Conservation (phyloP, 2,888 invertebrate genomes). For the Meta bourneti region DNA sequence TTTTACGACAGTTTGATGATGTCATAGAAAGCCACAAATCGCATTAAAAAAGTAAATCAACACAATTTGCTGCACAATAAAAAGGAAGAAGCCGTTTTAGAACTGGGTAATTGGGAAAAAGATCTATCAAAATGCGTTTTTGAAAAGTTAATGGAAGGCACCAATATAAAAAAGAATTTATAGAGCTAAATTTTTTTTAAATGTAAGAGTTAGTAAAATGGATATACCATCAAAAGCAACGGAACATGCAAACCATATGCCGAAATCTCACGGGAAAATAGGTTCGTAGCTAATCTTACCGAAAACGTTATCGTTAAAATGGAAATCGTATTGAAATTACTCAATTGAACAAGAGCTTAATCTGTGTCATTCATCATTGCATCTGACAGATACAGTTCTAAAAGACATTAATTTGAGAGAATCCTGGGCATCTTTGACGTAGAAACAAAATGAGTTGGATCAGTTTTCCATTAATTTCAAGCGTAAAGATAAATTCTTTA, state of each 20-base stretch:
- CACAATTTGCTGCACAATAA: not conserved
- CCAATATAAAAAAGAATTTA: not conserved
- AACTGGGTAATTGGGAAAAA: not conserved
- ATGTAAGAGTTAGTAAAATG: not conserved
- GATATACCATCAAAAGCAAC: not conserved
- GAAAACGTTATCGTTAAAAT: slow-evolving; percentile 36
- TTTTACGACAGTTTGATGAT: too few species aligned
- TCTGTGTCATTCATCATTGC: slow-evolving; percentile 39
- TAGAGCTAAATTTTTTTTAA: not conserved
- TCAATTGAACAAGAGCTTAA: slow-evolving; percentile 28
- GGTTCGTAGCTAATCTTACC: slow-evolving; percentile 14
- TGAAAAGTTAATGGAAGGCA: slow-evolving; percentile 8
- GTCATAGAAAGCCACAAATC: not conserved
- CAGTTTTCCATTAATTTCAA: slow-evolving; percentile 50
- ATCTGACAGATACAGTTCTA: slow-evolving; percentile 27
- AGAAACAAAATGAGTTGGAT: slow-evolving; percentile 23
- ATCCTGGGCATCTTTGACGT: not conserved
- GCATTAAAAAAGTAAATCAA: not conserved
- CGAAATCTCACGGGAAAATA: slow-evolving; percentile 21
- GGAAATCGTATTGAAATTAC: slow-evolving; percentile 54
- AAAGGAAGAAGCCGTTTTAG: not conserved
- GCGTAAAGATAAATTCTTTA: not conserved
- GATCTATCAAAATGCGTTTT: not conserved
- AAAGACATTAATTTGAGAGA: slow-evolving; percentile 48
- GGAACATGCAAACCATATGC: slow-evolving; percentile 19